These are phyloP conservation scores for Macrobrachium rosenbergii DNA, from an alignment of 1,140 invertebrate genomes.

Conservation along the genomic window DNA sequence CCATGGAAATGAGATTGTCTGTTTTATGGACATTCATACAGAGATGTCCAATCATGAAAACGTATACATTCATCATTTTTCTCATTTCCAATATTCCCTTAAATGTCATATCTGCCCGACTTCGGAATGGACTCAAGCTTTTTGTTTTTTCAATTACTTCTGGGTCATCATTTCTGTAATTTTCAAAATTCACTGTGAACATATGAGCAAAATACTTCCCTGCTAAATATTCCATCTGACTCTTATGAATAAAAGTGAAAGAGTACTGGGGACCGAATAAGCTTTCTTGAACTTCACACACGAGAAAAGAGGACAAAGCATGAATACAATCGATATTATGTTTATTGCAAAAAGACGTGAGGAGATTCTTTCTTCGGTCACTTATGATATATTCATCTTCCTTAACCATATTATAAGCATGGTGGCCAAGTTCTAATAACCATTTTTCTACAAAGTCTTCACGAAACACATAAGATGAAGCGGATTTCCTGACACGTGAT, in stretches of 20 bases:
- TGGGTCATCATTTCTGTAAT: background rate
- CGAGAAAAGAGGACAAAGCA: conserved; percentile 39
- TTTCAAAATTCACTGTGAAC: background rate
- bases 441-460: conserved; percentile 32
- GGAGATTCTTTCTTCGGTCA: background rate
- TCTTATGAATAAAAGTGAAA: conserved; percentile 49
- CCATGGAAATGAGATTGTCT: background rate
- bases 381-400: conserved; percentile 9
- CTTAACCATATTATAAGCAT: conserved; percentile 41
- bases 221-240: conserved; percentile 54
- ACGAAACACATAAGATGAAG: background rate
- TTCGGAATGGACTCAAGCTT: background rate
- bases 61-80: conserved; percentile 19
- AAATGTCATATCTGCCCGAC: background rate
- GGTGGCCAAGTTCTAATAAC: conserved; percentile 19
- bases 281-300: conserved; percentile 39
- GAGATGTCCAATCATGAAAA: conserved; percentile 31
- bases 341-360: conserved; percentile 6
- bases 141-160: background rate
- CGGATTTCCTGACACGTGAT: background rate
- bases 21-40: background rate
- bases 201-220: background rate
- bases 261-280: conserved; percentile 8
- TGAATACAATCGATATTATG: conserved; percentile 30
- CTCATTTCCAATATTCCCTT: background rate